Evolutionary conservation across 2,888 invertebrate species (phyloP), one percentile per base, ranked within the genome.

Genomic region (Drosophila quinaria): DNA sequence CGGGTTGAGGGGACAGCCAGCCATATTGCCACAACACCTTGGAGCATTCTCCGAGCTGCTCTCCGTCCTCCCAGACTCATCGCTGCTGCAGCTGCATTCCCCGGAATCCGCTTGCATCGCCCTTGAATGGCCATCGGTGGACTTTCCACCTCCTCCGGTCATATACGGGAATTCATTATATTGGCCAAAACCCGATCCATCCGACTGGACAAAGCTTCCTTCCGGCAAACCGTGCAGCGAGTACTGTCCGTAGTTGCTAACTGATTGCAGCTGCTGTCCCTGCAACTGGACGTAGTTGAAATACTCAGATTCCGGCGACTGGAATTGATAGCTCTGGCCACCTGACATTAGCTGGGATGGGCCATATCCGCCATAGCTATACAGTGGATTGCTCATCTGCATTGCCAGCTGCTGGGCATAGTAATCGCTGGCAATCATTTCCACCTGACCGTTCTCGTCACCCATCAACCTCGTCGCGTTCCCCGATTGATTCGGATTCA

Each of bases 341-440:
- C 25, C 39, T 4, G 33, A 2, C 17, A 5, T 2, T 0, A 31
- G 8, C 8, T 29, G 35, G 0, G 37, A 9, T 5, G 19, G 19
- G 1, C n/a, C 11, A 33, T 44, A 74, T 11, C 25, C 31, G 11
- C 33, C 63, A 19, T 41, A 52, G 25, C 35, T 44, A 2, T 11
- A 37, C 9, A 11, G 25, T 9, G 35, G 10, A 44, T 50, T 54
- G 19, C 10, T 29, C 59, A 8, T 11, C n/a, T 25, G 22, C 44
- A 31, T n/a, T 3, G 41, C 41, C 59, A 56, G 51, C 17, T 56
- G 65, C 13, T 71, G 51, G 4, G 33, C 44, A 31, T 37, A 58
- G 4, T 37, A 77, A 2, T 71, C 77, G 2, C 13, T n/a, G 0
- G 47, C 47, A 0, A 4, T 11, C 15, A 73, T 39, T 9, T 17